Base-by-base conservation (phyloP, 2,113 vertebrate species). In the Carollia perspicillata region DNA sequence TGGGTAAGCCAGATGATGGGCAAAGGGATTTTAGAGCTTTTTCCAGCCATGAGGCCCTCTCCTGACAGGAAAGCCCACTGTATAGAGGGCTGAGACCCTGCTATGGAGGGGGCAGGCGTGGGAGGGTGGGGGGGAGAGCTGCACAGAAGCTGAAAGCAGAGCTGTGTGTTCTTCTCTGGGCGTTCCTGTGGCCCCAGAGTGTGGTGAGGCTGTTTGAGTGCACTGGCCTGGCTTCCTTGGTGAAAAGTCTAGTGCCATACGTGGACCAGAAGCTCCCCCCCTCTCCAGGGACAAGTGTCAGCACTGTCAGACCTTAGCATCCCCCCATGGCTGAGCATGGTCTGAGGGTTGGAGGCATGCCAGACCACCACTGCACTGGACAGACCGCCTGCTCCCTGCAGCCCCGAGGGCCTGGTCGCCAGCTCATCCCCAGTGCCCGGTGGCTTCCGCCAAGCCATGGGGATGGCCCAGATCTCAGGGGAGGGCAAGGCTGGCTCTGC, bases 81-180 rank as follows among this genome's bases (percentile, higher is more conserved):
- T 47, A 35, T 5, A 17, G 12, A 18, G n/a, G 17, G 5, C 28
- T 1, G 0, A 74, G 51, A 42, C 22, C 18, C n/a, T 12, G 22
- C 5, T 13, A 26, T 30, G 28, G 8, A 1, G 49, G 18, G 16
- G 23, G 18, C 2, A 0, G 55, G 55, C n/a, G 51, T 4, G 0
- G 2, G 4, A 1, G 0, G 8, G 47, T 37, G 10, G 44, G 2
- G 2, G 18, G 65, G 51, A 2, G 0, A 35, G 28, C 26, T 3
- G 0, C 2, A 0, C 0, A 13, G 55, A 30, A 74, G 47, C 81
- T 11, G 3, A 20, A 55, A 12, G 5, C 44, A 72, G 69, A 49
- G 33, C 33, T 2, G 5, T 0, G 10, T 58, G 9, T 47, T 20
- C 40, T 40, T 22, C 40, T 16, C 5, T 26, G 16, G 13, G 9